Evolutionary conservation across 92 coral and sea anemone genomes (phyloP).

Genomic region (Porites divaricata): DNA sequence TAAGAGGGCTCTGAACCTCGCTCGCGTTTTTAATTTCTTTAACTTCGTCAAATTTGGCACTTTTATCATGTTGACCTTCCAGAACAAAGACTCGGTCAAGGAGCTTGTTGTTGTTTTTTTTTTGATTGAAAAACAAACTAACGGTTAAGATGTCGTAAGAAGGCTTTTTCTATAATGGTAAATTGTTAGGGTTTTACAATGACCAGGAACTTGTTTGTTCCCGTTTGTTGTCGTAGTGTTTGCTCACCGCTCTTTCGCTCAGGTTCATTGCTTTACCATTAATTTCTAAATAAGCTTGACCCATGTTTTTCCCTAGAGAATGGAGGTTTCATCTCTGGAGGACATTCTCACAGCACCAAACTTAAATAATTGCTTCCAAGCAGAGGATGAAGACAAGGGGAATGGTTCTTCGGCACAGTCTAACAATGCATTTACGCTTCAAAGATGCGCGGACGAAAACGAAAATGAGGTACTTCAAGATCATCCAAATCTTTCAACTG

Average conservation of each 20-base stretch:
- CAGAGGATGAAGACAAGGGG: conserved; percentile 40
- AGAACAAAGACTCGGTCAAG: too few relatives aligned
- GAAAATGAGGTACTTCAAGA: conserved; percentile 37
- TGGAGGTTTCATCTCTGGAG: conserved; percentile 66
- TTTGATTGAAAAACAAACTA: too few relatives aligned
- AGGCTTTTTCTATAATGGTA: too few relatives aligned
- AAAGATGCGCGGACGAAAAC: conserved; percentile 37
- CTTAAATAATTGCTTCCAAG: conserved; percentile 19
- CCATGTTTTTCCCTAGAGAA: conserved; percentile 45
- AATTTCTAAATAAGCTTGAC: background rate
- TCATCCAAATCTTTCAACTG: background rate
- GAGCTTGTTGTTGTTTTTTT: too few relatives aligned
- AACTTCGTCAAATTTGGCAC: too few relatives aligned
- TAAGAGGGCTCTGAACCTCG: too few relatives aligned
- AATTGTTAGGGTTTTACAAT: too few relatives aligned
- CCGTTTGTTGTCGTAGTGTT: background rate
- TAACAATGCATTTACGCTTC: conserved; percentile 6
- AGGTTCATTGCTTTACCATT: background rate
- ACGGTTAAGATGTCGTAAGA: too few relatives aligned
- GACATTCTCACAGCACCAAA: conserved; percentile 66
- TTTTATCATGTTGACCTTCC: too few relatives aligned
- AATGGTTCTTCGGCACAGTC: conserved; percentile 14
- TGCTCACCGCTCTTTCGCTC: background rate
- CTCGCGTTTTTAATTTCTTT: too few relatives aligned
- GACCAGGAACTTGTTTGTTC: too few relatives aligned